Evolutionary conservation across 2,797 vertebrate species (phyloP).

Genomic region (Jordanella pulchra): DNA sequence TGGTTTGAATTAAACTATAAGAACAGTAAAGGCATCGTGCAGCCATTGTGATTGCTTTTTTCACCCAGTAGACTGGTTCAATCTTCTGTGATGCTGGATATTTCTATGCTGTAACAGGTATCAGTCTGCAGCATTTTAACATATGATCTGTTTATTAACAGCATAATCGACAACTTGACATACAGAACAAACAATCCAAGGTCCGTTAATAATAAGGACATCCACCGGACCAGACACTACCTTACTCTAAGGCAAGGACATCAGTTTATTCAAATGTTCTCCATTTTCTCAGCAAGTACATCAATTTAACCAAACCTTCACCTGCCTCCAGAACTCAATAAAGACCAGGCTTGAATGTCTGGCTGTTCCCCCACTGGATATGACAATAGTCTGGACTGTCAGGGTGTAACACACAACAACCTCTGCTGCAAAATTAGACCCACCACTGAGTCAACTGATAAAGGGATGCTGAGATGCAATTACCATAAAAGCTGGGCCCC

Average conservation of each 20-base stretch:
- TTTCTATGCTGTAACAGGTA: slow-evolving; percentile 1
- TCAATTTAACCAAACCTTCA: slow-evolving; percentile 43
- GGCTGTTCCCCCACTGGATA: slow-evolving; percentile 38
- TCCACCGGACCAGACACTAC: slow-evolving; percentile 25
- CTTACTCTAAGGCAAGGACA: slow-evolving; percentile 29
- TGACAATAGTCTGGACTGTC: slow-evolving; percentile 57
- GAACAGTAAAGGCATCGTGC: not conserved
- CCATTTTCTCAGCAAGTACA: slow-evolving; percentile 26
- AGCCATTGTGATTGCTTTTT: not conserved
- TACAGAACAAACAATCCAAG: slow-evolving; percentile 18
- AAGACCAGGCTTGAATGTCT: slow-evolving; percentile 42
- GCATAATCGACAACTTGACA: slow-evolving; percentile 18
- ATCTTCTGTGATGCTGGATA: not conserved
- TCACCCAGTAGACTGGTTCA: not conserved
- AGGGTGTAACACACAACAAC: slow-evolving; percentile 57
- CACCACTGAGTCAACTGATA: slow-evolving; percentile 65
- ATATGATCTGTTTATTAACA: slow-evolving; percentile 15
- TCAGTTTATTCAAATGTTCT: slow-evolving; percentile 28
- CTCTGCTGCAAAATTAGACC: slow-evolving; percentile 68
- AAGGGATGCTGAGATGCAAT: slow-evolving; percentile 74
- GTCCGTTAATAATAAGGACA: slow-evolving; percentile 7
- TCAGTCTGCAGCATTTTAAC: not conserved
- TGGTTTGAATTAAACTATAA: slow-evolving; percentile 6
- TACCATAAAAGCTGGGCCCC: slow-evolving; percentile 72
- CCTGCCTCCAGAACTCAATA: slow-evolving; percentile 47